Percentiles rank a stretch among this genome's conserved stretches.
These are phyloP conservation scores for Apamea crenata DNA, from an alignment of 2,888 invertebrate genomes.

Conservation along the genomic window DNA sequence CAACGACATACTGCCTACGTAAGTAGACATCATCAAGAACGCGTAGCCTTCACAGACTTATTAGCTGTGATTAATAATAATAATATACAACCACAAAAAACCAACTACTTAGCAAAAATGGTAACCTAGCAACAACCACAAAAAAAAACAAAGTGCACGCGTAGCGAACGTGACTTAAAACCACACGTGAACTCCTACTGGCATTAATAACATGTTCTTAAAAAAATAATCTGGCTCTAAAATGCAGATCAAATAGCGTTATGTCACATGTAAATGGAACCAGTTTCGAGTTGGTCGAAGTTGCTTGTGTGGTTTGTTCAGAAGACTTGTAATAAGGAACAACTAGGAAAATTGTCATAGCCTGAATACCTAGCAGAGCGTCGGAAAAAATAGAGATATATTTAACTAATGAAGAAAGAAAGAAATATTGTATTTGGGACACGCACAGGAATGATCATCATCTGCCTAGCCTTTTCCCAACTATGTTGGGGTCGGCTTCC, in stretches of 20 bases:
- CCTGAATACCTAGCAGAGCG: neutral
- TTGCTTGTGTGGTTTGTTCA: neutral
- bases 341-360: neutral
- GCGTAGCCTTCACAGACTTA: constrained; percentile 33
- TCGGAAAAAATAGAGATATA: too few species aligned
- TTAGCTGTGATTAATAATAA: constrained; percentile 14
- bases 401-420: neutral
- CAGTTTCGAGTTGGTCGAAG: constrained; percentile 11
- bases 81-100: constrained; percentile 6
- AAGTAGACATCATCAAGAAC: constrained; percentile 16
- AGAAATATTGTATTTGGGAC: neutral
- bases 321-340: neutral
- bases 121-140: constrained; percentile 19
- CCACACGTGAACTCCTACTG: constrained; percentile 27
- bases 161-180: constrained; percentile 41
- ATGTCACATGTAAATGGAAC: constrained; percentile 50
- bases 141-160: constrained; percentile 43
- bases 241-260: constrained; percentile 44
- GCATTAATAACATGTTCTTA: constrained; percentile 28
- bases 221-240: constrained; percentile 25
- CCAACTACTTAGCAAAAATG: constrained; percentile 17
- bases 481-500: too few species aligned
- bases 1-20: neutral
- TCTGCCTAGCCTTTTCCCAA: too few species aligned
- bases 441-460: too few species aligned